Percentiles rank a stretch among this genome's conserved stretches.
Evolutionary conservation across 2,113 vertebrate genomes (phyloP).

Genomic region (Crypturellus undulatus): DNA sequence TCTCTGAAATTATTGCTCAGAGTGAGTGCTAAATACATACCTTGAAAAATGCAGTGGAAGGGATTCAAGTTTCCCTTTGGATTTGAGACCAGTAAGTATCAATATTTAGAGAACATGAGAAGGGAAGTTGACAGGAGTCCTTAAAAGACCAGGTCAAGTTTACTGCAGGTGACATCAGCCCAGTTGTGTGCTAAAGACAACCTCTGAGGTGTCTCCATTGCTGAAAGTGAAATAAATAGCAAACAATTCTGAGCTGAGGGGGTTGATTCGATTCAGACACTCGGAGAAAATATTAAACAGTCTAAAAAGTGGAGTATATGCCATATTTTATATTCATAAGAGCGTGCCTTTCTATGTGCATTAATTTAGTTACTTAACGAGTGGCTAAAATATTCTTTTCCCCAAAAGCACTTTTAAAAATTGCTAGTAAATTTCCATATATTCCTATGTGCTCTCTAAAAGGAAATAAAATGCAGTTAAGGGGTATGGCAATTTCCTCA

Average conservation of each 20-base stretch:
- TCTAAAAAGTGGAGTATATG: background rate
- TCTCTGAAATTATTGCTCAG: background rate
- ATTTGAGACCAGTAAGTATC: background rate
- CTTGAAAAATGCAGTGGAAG: background rate
- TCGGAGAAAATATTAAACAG: conserved; percentile 56
- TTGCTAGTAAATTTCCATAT: conserved; percentile 51
- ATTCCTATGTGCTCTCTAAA: conserved; percentile 61
- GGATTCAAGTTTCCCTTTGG: background rate
- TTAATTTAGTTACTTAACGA: conserved; percentile 54
- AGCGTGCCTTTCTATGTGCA: conserved; percentile 35
- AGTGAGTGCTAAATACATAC: background rate
- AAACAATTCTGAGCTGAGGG: conserved; percentile 35
- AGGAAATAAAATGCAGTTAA: conserved; percentile 52
- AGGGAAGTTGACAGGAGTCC: background rate
- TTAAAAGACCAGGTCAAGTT: background rate
- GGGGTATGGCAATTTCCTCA: conserved; percentile 28
- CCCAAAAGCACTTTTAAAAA: conserved; percentile 66
- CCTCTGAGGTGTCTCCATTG: conserved; percentile 2
- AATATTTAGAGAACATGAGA: background rate
- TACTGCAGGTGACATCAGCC: background rate
- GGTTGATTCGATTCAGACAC: conserved; percentile 46
- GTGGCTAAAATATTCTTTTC: conserved; percentile 62
- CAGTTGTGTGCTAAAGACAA: background rate
- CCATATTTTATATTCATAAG: conserved; percentile 56
- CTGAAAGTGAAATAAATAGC: conserved; percentile 42